Base-by-base conservation (phyloP, 2,797 vertebrate genomes). In the Gallinago solitaria region DNA sequence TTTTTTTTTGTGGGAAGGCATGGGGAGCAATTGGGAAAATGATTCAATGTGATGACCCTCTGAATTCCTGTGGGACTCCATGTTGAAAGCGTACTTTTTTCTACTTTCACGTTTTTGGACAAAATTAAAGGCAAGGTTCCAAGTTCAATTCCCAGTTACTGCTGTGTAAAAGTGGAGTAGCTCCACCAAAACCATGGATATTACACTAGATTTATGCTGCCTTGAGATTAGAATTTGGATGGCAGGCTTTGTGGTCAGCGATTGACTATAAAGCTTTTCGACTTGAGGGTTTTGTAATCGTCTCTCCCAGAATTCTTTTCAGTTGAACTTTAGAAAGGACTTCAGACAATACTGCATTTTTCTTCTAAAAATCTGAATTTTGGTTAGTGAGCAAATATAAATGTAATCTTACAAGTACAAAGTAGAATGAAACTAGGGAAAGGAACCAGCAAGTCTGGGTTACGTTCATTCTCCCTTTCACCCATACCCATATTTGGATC, bases 161-260 rank as follows among this genome's bases (percentile, higher is more conserved):
- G 63, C 54, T 78, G 9, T 67, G 74, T 61, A 94, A 86, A 88
- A 90, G n/a, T 91, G n/a, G 61, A 94, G 50, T 50, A 81, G 12
- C 41, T 85, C 65, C 85, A 93, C 50, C 50, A 83, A 95, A 94
- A 75, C 50, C 50, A 82, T 32, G 51, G 71, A 4, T 93, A 84
- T 82, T 88, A 73, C 30, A 47, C 14, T 91, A 61, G 77, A 94
- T 93, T 93, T 88, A 95, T 88, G 50, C 35, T 91, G 23, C 51
- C 86, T 53, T 81, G 73, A 88, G 37, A 69, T 79, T 47, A 87
- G 83, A 84, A 32, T 86, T 86, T 93, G 88, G 57, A 65, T 0
- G 0, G 27, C n/a, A 79, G 28, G 18, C 16, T 88, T 91, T 90
- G 80, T 90, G 94, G 88, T 94, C 63, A 82, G 21, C 23, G 12